These are phyloP conservation scores for Pristionchus entomophagus DNA, from an alignment of 2,888 invertebrate species.

Conservation along the genomic window DNA sequence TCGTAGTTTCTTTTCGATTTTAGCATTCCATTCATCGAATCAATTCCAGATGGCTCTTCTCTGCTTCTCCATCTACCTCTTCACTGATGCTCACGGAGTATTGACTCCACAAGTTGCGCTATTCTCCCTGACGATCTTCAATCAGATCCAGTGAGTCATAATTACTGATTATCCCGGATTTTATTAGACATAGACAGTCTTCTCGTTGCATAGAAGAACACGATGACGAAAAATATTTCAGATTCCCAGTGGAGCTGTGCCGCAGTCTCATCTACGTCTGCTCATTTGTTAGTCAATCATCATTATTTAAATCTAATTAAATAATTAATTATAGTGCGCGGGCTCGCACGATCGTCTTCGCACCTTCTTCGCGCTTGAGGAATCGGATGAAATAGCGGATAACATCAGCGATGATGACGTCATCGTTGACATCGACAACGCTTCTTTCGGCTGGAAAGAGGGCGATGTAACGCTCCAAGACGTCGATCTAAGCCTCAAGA, in stretches of 20 bases:
- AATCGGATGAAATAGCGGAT: background rate
- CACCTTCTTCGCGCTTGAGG: background rate
- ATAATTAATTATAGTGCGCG: conserved; percentile 58
- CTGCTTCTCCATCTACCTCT: conserved; percentile 87
- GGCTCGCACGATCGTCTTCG: conserved; percentile 56
- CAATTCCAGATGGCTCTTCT: conserved; percentile 83
- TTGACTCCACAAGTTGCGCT: conserved; percentile 82
- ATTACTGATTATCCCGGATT: too few species aligned
- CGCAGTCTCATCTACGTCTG: conserved; percentile 25
- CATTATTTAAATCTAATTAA: conserved; percentile 53
- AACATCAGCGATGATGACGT: background rate
- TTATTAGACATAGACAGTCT: too few species aligned
- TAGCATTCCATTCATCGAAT: too few species aligned
- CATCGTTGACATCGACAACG: background rate
- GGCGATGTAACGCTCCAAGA: background rate
- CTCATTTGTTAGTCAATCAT: conserved; percentile 60
- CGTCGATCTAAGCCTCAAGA: background rate
- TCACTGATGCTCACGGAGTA: conserved; percentile 81
- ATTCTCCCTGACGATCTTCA: conserved; percentile 69
- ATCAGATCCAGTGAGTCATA: conserved; percentile 54
- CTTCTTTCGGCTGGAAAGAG: conserved; percentile 23
- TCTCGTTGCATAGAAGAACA: too few species aligned
- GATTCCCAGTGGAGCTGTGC: conserved; percentile 54
- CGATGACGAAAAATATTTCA: background rate
- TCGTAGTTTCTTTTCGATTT: too few species aligned